These are phyloP conservation scores for Esperia sulphurella DNA, from an alignment of 2,888 invertebrate species.

Conservation along the genomic window DNA sequence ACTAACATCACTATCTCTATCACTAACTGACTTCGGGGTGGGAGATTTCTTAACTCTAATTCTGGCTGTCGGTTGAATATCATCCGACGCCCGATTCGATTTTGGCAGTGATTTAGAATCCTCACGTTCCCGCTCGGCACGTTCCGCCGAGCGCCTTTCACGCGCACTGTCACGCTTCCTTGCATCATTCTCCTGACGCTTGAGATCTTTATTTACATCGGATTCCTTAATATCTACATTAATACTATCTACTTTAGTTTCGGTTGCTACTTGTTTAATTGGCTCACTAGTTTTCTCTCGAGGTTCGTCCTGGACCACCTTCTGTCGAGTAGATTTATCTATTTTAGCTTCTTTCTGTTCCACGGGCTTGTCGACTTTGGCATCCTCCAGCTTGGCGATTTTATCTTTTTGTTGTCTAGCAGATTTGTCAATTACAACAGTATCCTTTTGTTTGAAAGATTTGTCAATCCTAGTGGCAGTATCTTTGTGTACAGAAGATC, in stretches of 20 bases:
- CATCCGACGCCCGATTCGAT: conserved; percentile 43
- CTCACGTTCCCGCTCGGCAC: conserved; percentile 33
- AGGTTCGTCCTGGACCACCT: background rate
- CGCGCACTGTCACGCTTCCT: conserved; percentile 27
- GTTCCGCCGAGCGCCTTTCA: conserved; percentile 29
- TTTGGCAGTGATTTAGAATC: conserved; percentile 52
- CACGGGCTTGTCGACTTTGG: background rate
- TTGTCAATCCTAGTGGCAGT: background rate
- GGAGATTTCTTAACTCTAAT: conserved; percentile 59
- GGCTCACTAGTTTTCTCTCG: conserved; percentile 1
- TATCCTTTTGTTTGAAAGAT: conserved; percentile 1
- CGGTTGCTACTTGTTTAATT: conserved; percentile 3
- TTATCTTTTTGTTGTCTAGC: background rate
- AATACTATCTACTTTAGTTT: conserved; percentile 18
- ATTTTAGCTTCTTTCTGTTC: background rate
- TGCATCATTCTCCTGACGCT: conserved; percentile 25
- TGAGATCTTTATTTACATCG: conserved; percentile 31
- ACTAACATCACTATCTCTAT: conserved; percentile 43
- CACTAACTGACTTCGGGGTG: conserved; percentile 56
- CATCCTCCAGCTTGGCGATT: background rate
- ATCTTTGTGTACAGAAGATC: background rate
- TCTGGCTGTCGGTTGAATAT: conserved; percentile 52
- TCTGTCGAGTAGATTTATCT: background rate
- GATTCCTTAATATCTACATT: conserved; percentile 29
- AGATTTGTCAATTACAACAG: background rate